These are phyloP conservation scores for Drosophila nikananu DNA, from an alignment of 1,140 invertebrate species.

Conservation along the genomic window DNA sequence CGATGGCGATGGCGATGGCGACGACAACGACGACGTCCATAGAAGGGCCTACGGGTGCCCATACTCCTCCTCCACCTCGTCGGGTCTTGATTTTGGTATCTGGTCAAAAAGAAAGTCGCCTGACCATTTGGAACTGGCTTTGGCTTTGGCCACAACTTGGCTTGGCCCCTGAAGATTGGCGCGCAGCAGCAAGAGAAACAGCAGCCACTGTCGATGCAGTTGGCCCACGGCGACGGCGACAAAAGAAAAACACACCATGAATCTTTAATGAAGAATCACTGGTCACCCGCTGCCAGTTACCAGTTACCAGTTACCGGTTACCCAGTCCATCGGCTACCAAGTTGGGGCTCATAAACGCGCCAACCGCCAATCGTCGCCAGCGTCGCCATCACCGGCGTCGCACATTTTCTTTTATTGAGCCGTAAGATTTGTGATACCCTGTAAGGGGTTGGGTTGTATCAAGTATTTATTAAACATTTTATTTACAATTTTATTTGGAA, in stretches of 20 bases:
- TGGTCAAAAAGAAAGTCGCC: constrained; percentile 78
- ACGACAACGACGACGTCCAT: constrained; percentile 23
- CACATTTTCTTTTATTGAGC: constrained; percentile 82
- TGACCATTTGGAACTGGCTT: constrained; percentile 57
- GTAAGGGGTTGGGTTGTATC: not conserved
- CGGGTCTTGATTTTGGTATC: constrained; percentile 53
- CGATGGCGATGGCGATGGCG: constrained; percentile 7
- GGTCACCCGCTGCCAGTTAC: not conserved
- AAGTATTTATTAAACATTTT: not conserved
- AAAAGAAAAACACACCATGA: constrained; percentile 82
- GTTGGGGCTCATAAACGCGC: constrained; percentile 52
- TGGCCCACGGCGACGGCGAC: constrained; percentile 47
- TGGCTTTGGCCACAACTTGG: constrained; percentile 21
- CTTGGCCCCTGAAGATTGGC: constrained; percentile 65
- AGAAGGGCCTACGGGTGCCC: constrained; percentile 36
- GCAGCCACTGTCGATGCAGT: constrained; percentile 32
- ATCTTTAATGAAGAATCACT: constrained; percentile 83
- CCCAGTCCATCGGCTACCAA: constrained; percentile 32
- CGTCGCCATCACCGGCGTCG: constrained; percentile 32
- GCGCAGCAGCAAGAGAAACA: constrained; percentile 56
- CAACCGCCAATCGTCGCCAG: constrained; percentile 51
- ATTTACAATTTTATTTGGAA: no score
- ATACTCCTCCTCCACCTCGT: constrained; percentile 2
- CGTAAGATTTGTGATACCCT: constrained; percentile 55
- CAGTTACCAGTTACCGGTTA: constrained; percentile 11